These are phyloP conservation scores for Rhogogaster chlorosoma DNA, from an alignment of 2,888 invertebrate genomes.

Conservation along the genomic window DNA sequence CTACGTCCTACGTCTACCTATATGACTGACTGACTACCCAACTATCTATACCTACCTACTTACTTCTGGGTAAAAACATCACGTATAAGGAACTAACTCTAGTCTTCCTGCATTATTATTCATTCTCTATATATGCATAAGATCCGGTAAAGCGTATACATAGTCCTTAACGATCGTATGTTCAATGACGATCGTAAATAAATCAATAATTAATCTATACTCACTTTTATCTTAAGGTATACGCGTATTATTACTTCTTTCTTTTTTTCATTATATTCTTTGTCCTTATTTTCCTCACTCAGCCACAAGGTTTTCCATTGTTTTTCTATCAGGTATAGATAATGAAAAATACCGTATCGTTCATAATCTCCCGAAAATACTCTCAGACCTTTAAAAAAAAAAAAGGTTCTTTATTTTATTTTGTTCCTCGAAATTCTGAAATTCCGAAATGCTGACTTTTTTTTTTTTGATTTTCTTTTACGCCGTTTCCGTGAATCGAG, in stretches of 20 bases:
- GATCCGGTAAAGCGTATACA: neutral
- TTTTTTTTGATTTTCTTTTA: slow-evolving; percentile 7
- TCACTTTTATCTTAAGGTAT: neutral
- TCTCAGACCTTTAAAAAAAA: no score
- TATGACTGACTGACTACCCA: no score
- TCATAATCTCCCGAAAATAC: no score
- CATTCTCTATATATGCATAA: neutral
- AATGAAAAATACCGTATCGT: neutral
- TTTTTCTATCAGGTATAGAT: neutral
- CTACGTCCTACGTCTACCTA: no score
- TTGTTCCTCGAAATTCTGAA: neutral
- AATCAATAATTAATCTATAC: neutral
- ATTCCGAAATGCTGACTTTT: neutral
- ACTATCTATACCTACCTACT: neutral
- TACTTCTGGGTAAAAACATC: slow-evolving; percentile 30
- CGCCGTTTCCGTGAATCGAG: slow-evolving; percentile 62
- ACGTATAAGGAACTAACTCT: slow-evolving; percentile 29
- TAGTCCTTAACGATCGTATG: neutral
- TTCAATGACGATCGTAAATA: slow-evolving; percentile 4
- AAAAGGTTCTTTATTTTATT: no score
- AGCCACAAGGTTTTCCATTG: neutral
- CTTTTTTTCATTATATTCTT: neutral
- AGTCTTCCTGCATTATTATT: slow-evolving; percentile 24
- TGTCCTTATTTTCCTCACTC: neutral
- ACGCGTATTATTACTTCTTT: neutral